phyloP scores from a whole-genome alignment of 1,140 invertebrate species.

The Thaumatotibia leucotreta region DNA sequence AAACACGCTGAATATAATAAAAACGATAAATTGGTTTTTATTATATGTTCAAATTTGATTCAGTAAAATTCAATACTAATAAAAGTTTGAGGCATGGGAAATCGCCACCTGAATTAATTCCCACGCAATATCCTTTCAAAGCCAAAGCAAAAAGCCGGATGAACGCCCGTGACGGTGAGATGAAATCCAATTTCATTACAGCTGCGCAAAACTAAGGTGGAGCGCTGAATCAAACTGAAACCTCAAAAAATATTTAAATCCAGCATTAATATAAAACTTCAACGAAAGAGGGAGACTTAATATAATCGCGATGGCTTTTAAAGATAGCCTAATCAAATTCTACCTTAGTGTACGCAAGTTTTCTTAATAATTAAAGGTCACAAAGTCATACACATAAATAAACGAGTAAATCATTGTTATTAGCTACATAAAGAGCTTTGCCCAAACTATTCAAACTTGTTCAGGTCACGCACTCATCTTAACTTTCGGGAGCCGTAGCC shows the following conservation, averaged over 20 bases:
- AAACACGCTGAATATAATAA: too few species aligned
- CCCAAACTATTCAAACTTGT: too few species aligned
- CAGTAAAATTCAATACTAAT: slow-evolving; percentile 24
- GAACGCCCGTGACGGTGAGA: slow-evolving; percentile 46
- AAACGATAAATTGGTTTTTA: too few species aligned
- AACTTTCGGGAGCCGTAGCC: too few species aligned
- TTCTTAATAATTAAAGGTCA: not conserved
- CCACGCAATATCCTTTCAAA: slow-evolving; percentile 69
- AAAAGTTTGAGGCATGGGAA: slow-evolving; percentile 31
- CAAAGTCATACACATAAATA: not conserved
- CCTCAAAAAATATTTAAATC: slow-evolving; percentile 30
- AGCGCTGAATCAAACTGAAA: slow-evolving; percentile 28
- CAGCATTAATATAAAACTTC: slow-evolving; percentile 25
- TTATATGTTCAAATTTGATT: too few species aligned
- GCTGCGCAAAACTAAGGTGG: slow-evolving; percentile 37
- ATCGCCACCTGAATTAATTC: slow-evolving; percentile 67
- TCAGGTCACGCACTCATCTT: too few species aligned
- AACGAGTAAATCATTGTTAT: not conserved
- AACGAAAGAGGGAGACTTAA: slow-evolving; percentile 25
- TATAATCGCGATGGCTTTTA: slow-evolving; percentile 5
- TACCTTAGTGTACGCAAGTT: not conserved
- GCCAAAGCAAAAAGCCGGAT: slow-evolving; percentile 63
- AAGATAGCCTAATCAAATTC: not conserved
- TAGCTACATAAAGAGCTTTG: too few species aligned
- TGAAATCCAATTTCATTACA: slow-evolving; percentile 68